A percentile compares a stretch with the other conserved stretches of the same genome.
Conservation (phyloP, 2,113 vertebrate species). For the Labrus mixtus region DNA sequence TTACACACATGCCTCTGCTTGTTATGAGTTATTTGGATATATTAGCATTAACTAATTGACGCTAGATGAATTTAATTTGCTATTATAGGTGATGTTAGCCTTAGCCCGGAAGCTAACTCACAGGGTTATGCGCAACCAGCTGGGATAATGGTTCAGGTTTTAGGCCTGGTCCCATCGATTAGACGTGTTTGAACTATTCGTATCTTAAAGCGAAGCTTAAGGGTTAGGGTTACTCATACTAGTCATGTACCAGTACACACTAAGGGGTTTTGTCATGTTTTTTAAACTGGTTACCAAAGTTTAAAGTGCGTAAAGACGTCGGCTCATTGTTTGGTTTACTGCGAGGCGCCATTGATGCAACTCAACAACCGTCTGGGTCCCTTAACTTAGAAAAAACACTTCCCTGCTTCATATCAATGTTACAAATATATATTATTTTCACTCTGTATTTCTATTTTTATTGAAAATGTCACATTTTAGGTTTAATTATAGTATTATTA, state of each 20-base stretch:
- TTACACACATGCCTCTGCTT: not conserved
- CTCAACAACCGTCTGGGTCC: not conserved
- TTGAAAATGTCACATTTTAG: no score
- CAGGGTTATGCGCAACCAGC: constrained; percentile 26
- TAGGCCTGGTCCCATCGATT: constrained; percentile 8
- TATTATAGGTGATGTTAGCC: constrained; percentile 19
- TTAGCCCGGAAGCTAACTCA: constrained; percentile 50
- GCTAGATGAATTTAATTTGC: fast-evolving
- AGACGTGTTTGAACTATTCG: not conserved
- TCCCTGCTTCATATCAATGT: not conserved
- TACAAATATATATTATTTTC: not conserved
- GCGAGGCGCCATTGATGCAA: constrained; percentile 37
- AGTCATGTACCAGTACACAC: not conserved
- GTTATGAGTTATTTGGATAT: fast-evolving
- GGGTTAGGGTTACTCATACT: not conserved
- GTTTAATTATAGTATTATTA: not conserved
- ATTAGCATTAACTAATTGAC: fast-evolving
- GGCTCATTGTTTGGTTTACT: constrained; percentile 56
- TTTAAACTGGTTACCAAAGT: not conserved
- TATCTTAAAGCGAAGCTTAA: not conserved
- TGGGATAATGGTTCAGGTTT: not conserved
- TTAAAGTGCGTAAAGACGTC: not conserved
- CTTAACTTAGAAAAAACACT: not conserved
- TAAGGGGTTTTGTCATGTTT: not conserved
- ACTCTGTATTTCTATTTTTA: no score